Evolutionary conservation across 2,888 invertebrate genomes (phyloP).

Genomic region (Meganola albula): DNA sequence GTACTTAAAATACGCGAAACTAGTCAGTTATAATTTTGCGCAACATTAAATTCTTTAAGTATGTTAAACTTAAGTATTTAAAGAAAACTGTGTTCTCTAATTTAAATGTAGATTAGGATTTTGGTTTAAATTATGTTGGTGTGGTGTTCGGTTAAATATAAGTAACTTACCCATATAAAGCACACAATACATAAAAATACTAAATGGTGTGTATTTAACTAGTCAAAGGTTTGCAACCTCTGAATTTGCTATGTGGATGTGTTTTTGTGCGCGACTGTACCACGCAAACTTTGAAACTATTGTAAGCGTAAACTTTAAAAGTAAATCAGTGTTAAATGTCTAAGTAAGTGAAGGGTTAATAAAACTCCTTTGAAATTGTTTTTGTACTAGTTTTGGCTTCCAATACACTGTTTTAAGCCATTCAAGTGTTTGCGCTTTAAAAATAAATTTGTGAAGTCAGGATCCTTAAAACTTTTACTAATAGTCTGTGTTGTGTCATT

Average conservation of each 20-base stretch:
- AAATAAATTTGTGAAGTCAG: conserved; percentile 31
- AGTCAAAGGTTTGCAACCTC: conserved; percentile 69
- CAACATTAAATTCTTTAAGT: conserved; percentile 72
- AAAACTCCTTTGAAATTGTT: too few species aligned
- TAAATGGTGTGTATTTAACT: conserved; percentile 65
- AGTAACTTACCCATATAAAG: conserved; percentile 50
- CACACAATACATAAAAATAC: conserved; percentile 53
- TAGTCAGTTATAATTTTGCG: conserved; percentile 78
- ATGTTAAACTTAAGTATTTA: conserved; percentile 62
- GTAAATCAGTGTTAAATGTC: conserved; percentile 22
- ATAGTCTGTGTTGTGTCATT: conserved; percentile 69
- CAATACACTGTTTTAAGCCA: conserved; percentile 12
- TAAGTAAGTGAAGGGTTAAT: too few species aligned
- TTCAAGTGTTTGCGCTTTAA: conserved; percentile 31
- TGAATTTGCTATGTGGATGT: conserved; percentile 40
- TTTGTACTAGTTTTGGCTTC: conserved; percentile 20
- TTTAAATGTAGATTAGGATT: conserved; percentile 68
- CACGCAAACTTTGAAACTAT: conserved; percentile 19
- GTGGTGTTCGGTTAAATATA: conserved; percentile 72
- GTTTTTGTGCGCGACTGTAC: conserved; percentile 40
- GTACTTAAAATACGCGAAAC: conserved; percentile 77
- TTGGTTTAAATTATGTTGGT: conserved; percentile 73
- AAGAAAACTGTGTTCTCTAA: conserved; percentile 72
- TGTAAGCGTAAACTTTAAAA: conserved; percentile 19
- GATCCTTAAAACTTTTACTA: conserved; percentile 32